Conservation (phyloP, 2,888 invertebrate genomes). For the Brachynemurus nebulosus region DNA sequence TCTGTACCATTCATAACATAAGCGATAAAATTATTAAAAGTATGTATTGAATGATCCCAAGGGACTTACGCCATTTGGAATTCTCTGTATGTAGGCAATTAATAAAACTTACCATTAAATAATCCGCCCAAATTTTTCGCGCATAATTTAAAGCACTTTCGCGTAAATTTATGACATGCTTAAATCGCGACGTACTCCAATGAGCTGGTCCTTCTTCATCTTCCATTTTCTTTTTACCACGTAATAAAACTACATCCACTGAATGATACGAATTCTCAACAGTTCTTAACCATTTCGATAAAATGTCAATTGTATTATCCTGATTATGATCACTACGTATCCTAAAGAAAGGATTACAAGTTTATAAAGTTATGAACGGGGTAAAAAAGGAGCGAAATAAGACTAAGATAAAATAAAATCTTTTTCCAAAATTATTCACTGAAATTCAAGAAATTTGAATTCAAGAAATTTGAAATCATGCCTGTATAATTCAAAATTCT, state of each 20-base stretch:
- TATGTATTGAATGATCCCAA: too few species aligned
- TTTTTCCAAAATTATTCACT: too few species aligned
- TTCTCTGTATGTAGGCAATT: too few species aligned
- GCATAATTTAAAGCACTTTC: conserved; percentile 62
- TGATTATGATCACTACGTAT: conserved; percentile 76
- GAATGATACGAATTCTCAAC: conserved; percentile 55
- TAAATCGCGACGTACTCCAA: conserved; percentile 65
- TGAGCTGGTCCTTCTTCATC: conserved; percentile 52
- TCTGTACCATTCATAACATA: too few species aligned
- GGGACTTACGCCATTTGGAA: too few species aligned
- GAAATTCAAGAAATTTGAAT: too few species aligned
- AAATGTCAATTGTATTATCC: conserved; percentile 59
- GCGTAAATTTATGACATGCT: conserved; percentile 63
- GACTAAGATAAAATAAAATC: background rate
- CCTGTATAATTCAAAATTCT: too few species aligned
- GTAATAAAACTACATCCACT: conserved; percentile 43
- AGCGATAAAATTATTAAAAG: too few species aligned
- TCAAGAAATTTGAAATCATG: too few species aligned
- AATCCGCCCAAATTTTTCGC: conserved; percentile 75
- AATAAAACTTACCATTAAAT: conserved; percentile 54
- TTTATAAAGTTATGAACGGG: too few species aligned
- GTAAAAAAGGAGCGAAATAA: background rate
- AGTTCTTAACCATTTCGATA: conserved; percentile 55
- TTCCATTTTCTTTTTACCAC: conserved; percentile 28
- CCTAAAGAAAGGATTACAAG: too few species aligned